Evolutionary conservation across 2,888 invertebrate genomes (phyloP), one percentile per base, ranked within the genome.

Genomic region (Scaptomyza polygonia): DNA sequence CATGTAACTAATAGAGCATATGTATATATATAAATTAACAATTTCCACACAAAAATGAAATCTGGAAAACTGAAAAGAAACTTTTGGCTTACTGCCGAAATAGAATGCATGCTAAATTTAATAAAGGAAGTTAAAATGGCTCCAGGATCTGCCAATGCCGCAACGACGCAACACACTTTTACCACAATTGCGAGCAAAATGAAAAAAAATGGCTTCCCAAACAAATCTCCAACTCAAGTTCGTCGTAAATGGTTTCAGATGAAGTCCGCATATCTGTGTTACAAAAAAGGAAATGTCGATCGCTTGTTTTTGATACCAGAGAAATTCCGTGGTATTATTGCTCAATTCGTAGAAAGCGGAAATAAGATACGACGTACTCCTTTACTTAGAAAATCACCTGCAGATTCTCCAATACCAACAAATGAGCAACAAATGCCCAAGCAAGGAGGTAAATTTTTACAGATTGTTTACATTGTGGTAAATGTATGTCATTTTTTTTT

Each of bases 231-330:
- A 2, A 88, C 90, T 0, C 89, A 89, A 70, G 88, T 89, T 6
- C 72, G 89, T 27, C 68, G 89, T 5, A 89, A 89, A 39, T 89
- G 89, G 89, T 89, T 89, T 56, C 89, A 89, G 69, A 89, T 89
- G 89, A 89, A 89, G 53, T 90, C 90, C 0, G 89, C 89, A 0
- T 89, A 89, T 52, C 73, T 89, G 0, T 89, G 89, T 40, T 89
- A 79, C 32, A 89, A 90, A 21, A 89, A 90, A 32, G 89, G 89
- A 0, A 89, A 90, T n/a, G 79, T 79, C 3, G 90, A 90, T 25
- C 73, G 89, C 1, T 70, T 89, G 12, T 82, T 90, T 29, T 51
- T 89, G 3, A 89, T 89, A 54, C 89, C 89, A 0, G 89, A 89
- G 34, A 83, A 79, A 36, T 89, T 89, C 45, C 77, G 89, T 0